Evolutionary conservation across 2,113 vertebrate species (phyloP).

Genomic region (Sigmodon hispidus): DNA sequence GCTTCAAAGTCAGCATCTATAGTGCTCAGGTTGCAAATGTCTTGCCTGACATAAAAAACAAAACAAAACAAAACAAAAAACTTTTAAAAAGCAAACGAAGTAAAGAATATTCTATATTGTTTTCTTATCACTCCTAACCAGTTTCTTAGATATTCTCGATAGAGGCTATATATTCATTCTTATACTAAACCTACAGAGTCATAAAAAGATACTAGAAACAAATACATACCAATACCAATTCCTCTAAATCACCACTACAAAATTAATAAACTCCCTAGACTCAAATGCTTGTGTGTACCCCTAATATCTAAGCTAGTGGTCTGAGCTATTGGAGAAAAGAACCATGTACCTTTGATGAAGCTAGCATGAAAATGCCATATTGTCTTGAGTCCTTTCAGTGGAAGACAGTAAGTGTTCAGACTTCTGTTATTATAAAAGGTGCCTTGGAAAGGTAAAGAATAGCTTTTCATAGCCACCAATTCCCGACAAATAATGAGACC

Average conservation of each 20-base stretch:
- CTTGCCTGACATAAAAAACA: not conserved
- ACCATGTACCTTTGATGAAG: conserved; percentile 16
- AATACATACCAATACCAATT: not conserved
- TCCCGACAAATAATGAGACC: conserved; percentile 56
- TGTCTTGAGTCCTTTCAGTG: conserved; percentile 3
- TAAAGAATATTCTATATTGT: not conserved
- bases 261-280: conserved; percentile 34
- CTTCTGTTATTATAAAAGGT: conserved; percentile 54
- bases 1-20: not conserved
- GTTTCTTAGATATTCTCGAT: conserved; percentile 11
- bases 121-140: not conserved
- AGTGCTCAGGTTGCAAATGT: not conserved
- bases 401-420: not conserved
- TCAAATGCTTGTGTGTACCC: not conserved
- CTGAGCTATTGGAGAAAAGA: conserved; percentile 2
- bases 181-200: conserved; percentile 1
- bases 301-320: conserved; percentile 28
- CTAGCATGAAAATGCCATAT: conserved; percentile 14
- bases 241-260: conserved; percentile 2
- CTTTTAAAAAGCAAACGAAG: not conserved
- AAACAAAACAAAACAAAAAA: no score
- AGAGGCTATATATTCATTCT: not conserved
- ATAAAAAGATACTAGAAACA: conserved; percentile 10
- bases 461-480: conserved; percentile 52
- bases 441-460: conserved; percentile 40